A percentile compares a stretch with the other conserved stretches of the same genome.
Evolutionary conservation across 2,888 invertebrate genomes (phyloP).

Genomic region (Brachylomia viminalis): DNA sequence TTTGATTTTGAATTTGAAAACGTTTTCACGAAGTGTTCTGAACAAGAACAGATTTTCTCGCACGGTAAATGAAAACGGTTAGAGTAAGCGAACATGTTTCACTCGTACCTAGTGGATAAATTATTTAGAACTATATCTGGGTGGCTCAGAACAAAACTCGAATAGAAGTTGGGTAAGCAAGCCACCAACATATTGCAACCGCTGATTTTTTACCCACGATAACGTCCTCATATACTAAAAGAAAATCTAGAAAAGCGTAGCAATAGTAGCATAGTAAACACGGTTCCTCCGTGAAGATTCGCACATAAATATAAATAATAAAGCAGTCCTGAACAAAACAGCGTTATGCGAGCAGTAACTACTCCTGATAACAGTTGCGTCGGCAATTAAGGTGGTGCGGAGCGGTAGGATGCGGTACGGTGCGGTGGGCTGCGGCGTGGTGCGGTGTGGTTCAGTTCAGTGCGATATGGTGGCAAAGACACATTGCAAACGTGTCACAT

Average conservation of each 20-base stretch:
- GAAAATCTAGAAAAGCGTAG: too few relatives aligned
- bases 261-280: too few relatives aligned
- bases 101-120: not conserved
- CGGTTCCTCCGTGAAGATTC: not conserved
- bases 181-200: not conserved
- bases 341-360: slow-evolving; percentile 13
- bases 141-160: not conserved
- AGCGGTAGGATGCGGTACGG: not conserved
- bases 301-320: slow-evolving; percentile 25
- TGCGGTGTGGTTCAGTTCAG: too few relatives aligned
- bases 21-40: not conserved
- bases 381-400: not conserved
- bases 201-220: not conserved
- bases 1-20: too few relatives aligned
- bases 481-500: too few relatives aligned
- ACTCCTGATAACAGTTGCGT: slow-evolving; percentile 2
- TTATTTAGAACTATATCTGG: not conserved
- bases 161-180: not conserved
- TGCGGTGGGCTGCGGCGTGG: not conserved
- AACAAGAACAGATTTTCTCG: not conserved
- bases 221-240: too few relatives aligned
- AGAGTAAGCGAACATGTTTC: too few relatives aligned
- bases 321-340: slow-evolving; percentile 9
- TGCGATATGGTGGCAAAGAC: too few relatives aligned
- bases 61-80: not conserved